Evolutionary conservation across 2,888 invertebrate species (phyloP), one percentile per base, ranked within the genome.

Genomic region (Ectropis crepuscularia): DNA sequence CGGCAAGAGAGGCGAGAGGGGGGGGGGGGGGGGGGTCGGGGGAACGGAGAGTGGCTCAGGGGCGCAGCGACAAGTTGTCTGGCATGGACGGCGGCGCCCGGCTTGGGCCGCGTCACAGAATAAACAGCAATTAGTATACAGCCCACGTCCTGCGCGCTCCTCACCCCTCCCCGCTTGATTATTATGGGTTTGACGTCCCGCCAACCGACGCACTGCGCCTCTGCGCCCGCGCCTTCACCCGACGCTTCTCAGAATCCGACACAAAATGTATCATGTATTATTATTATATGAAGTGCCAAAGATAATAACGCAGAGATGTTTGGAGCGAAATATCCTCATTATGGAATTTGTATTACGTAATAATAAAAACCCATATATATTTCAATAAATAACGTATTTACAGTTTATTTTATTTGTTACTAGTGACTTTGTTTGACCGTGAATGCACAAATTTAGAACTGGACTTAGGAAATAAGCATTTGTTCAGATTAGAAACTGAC

Each of bases 11-110:
- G 10, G 7, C n/a, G n/a, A n/a, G n/a, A n/a, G 39, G 64, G 65
- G 63, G 70, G 73, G n/a, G 72, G 50, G 68, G 10, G 7, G 39
- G 64, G 65, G 63, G 70, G 73, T 65, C 70, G 16, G 67, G 64
- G 68, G 73, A 63, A 65, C 63, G 71, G 74, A 69, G 71, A 72
- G 73, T 72, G 79, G 76, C 75, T 76, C 77, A 79, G 77, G 78
- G 80, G 81, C 79, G 77, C 85, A 89, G 90, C 91, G 92, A 90
- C 92, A 88, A 89, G 85, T 91, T 91, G 92, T 92, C 92, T 92
- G 89, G 90, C 86, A 80, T 81, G 85, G 83, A 83, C 63, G 50
- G 64, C 59, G 67, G 76, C 76, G 78, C 67, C 71, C 61, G 72
- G 68, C 57, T 70, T 63, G 28, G 37, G 47, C 55, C 37, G 9